Percentiles rank a stretch among this genome's conserved stretches.
phyloP scores from a whole-genome alignment of 2,113 vertebrate species.

The Takifugu flavidus region DNA sequence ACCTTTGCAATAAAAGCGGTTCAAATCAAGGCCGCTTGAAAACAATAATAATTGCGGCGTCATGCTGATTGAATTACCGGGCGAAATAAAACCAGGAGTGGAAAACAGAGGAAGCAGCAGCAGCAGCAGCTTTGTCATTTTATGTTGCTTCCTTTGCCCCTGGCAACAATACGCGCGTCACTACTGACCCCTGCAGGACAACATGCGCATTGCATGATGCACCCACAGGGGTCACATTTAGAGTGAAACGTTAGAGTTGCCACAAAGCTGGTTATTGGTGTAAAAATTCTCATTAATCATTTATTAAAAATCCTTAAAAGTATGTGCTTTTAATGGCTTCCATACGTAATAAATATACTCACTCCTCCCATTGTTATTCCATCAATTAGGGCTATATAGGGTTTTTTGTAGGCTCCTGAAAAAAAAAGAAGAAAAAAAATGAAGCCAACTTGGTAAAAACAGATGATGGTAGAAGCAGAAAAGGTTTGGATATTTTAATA shows the following conservation, averaged over 20 bases:
- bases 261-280: no score
- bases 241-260: no score
- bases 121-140: slow-evolving; percentile 43
- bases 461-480: not conserved
- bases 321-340: no score
- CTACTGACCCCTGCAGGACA: slow-evolving; percentile 56
- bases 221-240: no score
- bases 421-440: slow-evolving; percentile 10
- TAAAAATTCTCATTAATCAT: no score
- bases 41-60: no score
- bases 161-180: slow-evolving; percentile 25
- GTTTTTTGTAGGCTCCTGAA: slow-evolving; percentile 83
- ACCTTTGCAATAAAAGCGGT: not conserved
- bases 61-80: no score
- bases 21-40: no score
- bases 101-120: slow-evolving; percentile 39
- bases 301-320: no score
- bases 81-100: slow-evolving; percentile 10
- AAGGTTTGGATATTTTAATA: slow-evolving; percentile 41
- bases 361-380: slow-evolving; percentile 98
- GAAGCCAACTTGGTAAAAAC: not conserved
- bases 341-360: slow-evolving; percentile 62
- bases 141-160: slow-evolving; percentile 18
- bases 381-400: slow-evolving; percentile 89
- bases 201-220: not conserved